A percentile compares a stretch with the other conserved stretches of the same genome.
Evolutionary conservation across 1,140 invertebrate genomes (phyloP).

Genomic region (Sitophilus oryzae): DNA sequence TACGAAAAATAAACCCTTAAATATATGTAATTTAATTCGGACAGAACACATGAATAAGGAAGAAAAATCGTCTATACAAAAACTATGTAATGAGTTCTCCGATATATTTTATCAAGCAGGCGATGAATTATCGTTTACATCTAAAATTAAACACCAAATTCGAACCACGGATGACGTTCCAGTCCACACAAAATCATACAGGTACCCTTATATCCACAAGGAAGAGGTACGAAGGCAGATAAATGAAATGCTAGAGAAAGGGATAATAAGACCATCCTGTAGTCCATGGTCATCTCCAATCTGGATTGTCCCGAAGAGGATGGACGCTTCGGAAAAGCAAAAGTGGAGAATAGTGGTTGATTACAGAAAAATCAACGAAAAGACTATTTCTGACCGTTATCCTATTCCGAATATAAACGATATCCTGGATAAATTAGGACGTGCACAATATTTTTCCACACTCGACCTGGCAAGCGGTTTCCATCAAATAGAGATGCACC

Average conservation of each 20-base stretch:
- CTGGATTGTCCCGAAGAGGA: constrained; percentile 11
- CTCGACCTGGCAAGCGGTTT: constrained; percentile 42
- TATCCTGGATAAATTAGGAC: constrained; percentile 41
- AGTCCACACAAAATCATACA: constrained; percentile 12
- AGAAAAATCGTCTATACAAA: no score
- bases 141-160: constrained; percentile 8
- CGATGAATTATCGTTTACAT: constrained; percentile 5
- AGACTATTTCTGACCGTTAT: no score
- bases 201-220: constrained; percentile 16
- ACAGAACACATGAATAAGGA: no score
- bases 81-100: no score
- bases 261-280: constrained; percentile 15
- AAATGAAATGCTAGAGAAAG: constrained; percentile 17
- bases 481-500: constrained; percentile 45
- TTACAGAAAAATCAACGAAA: no score
- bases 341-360: no score
- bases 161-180: neutral
- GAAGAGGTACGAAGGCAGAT: constrained; percentile 25
- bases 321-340: neutral
- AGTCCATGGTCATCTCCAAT: constrained; percentile 7
- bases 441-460: constrained; percentile 44
- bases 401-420: no score
- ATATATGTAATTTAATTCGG: no score
- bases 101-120: constrained; percentile 6
- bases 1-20: no score